Base-by-base conservation (phyloP, 2,113 vertebrate species). In the Crotalus tigris region DNA sequence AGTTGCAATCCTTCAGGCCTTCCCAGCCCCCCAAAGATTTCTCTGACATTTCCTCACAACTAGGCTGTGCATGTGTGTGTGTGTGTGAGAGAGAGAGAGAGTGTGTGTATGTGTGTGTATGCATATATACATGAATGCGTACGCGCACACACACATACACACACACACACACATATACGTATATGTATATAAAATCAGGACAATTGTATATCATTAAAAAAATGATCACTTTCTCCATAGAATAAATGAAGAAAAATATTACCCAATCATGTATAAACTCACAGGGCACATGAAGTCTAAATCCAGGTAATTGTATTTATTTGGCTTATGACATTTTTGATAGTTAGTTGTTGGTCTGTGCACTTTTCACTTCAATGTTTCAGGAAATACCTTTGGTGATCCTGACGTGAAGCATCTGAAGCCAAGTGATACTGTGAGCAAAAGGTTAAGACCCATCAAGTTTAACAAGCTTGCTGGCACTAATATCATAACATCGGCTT, bases 11-110 rank as follows among this genome's bases (percentile, higher is more conserved):
- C 33, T 0, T 51, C 11, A 8, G 54, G 54, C 19, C 51, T 85
- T 69, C 5, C 59, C 24, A 19, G 1, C 5, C 23, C 29, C 0
- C 0, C 2, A 21, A 55, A 33, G 1, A 5, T 39, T 93, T 3
- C 8, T 44, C 33, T 49, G 44, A 39, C 46, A 87, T 23, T 44
- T 57, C 15, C 9, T 87, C n/a, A 61, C 5, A 49, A 26, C 13
- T 24, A 49, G 21, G 12, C 2, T 81, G 75, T 24, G 23, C 44
- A 3, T 46, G 4, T 46, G 10, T 10, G 81, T 19, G 4, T 81
- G n/a, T 5, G 13, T 19, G 75, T 3, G 44, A 44, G 44, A 44
- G 44, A 44, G 44, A 44, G 44, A 44, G 44, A 44, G 44, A 44
- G 44, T 3, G 44, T 0, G 44, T 44, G 39, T 39, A 39, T 39